Conservation (phyloP, 2,113 vertebrate genomes). For the Brachypodius melanocephalos region DNA sequence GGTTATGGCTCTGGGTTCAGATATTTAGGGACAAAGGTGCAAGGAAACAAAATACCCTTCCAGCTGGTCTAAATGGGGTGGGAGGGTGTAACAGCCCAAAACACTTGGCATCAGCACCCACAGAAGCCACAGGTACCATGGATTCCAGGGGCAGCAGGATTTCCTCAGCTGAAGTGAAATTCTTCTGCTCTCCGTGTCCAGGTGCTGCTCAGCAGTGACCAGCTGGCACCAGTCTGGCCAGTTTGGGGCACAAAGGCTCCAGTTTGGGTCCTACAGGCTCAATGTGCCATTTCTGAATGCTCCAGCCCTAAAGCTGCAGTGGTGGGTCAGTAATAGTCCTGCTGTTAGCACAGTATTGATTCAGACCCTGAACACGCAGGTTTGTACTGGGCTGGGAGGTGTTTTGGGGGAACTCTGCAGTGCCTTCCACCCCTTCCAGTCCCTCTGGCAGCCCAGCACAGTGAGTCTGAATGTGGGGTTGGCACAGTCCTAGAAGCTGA, state of each 20-base stretch:
- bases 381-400: no score
- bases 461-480: not conserved
- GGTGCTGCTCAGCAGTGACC: not conserved
- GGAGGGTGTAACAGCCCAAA: not conserved
- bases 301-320: not conserved
- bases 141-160: no score
- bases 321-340: rapidly evolving
- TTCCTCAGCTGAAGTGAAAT: not conserved
- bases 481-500: not conserved
- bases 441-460: not conserved
- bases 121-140: not conserved
- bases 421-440: not conserved
- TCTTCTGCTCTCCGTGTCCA: not conserved
- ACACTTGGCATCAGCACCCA: not conserved
- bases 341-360: not conserved
- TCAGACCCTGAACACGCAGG: not conserved
- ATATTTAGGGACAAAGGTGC: not conserved
- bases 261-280: not conserved
- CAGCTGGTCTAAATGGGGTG: not conserved
- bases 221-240: not conserved
- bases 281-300: not conserved
- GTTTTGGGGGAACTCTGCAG: no score
- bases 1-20: not conserved
- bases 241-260: not conserved
- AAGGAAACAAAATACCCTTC: not conserved